These are phyloP conservation scores for Lepilemur septentrionalis DNA, from an alignment of 2,797 vertebrate genomes.

Conservation along the genomic window DNA sequence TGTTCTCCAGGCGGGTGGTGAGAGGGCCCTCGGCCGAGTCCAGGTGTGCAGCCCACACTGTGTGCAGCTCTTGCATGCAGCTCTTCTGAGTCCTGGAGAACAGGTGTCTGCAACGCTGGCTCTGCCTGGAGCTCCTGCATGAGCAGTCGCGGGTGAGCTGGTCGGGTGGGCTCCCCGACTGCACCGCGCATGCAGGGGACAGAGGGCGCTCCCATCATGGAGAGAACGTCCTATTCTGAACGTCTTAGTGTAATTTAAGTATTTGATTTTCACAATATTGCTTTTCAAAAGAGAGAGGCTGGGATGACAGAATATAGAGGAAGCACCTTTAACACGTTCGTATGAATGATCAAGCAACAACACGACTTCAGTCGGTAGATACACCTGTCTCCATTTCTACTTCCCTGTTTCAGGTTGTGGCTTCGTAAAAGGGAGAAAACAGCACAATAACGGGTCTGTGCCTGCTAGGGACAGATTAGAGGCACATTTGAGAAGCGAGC, in stretches of 20 bases:
- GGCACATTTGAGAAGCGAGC: not conserved
- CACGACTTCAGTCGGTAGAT: accelerated
- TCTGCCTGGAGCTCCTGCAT: no score
- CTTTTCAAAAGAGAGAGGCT: not conserved
- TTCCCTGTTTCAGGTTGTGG: accelerated
- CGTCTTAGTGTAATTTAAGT: not conserved
- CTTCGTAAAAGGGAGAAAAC: not conserved
- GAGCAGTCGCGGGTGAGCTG: no score
- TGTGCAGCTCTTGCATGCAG: not conserved
- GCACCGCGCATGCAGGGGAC: not conserved
- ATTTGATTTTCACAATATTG: not conserved
- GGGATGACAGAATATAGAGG: accelerated
- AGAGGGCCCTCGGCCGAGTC: not conserved
- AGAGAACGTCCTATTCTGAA: not conserved
- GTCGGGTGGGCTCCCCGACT: not conserved
- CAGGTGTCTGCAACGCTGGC: not conserved
- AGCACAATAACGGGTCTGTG: accelerated
- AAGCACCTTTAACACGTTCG: not conserved
- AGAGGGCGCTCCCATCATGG: not conserved
- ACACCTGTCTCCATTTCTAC: accelerated
- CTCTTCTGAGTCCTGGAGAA: no score
- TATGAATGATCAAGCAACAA: accelerated
- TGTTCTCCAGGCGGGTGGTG: not conserved
- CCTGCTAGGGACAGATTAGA: not conserved
- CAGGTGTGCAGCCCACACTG: accelerated